phyloP scores from a whole-genome alignment of 2,888 invertebrate genomes.

The Monopis laevigella region DNA sequence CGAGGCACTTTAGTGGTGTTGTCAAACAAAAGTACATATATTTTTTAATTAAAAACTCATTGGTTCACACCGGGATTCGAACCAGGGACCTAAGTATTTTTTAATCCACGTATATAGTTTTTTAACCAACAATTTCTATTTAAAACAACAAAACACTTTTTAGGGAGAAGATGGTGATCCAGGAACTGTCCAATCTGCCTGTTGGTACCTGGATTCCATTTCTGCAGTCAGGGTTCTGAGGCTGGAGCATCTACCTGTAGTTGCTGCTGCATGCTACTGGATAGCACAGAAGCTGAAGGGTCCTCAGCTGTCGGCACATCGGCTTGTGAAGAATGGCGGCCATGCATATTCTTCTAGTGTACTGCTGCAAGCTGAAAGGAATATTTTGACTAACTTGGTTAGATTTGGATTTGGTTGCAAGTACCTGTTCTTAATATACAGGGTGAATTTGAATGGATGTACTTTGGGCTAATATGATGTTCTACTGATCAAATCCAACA shows the following conservation, averaged over 20 bases:
- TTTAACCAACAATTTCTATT: too few relatives aligned
- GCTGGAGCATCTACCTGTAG: constrained; percentile 36
- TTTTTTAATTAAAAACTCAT: too few relatives aligned
- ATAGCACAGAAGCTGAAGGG: constrained; percentile 44
- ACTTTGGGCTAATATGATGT: too few relatives aligned
- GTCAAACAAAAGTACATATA: too few relatives aligned
- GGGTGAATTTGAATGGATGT: too few relatives aligned
- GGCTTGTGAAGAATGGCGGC: constrained; percentile 30
- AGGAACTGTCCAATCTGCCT: constrained; percentile 37
- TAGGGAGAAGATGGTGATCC: constrained; percentile 30
- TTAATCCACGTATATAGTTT: too few relatives aligned
- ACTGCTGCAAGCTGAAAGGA: constrained; percentile 33
- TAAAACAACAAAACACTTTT: neutral
- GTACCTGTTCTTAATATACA: too few relatives aligned
- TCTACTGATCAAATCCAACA: too few relatives aligned
- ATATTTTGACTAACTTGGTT: constrained; percentile 35
- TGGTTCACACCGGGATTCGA: too few relatives aligned
- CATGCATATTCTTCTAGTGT: constrained; percentile 29
- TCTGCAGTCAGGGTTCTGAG: constrained; percentile 26
- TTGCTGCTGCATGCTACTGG: constrained; percentile 49
- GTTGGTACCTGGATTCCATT: constrained; percentile 44
- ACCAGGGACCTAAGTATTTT: too few relatives aligned
- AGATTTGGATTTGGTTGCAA: too few relatives aligned
- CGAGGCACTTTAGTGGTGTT: too few relatives aligned
- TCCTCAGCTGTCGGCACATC: constrained; percentile 24